Percentiles rank a stretch among this genome's conserved stretches.
phyloP scores from a whole-genome alignment of 1,140 invertebrate genomes.

The Andricus grossulariae region DNA sequence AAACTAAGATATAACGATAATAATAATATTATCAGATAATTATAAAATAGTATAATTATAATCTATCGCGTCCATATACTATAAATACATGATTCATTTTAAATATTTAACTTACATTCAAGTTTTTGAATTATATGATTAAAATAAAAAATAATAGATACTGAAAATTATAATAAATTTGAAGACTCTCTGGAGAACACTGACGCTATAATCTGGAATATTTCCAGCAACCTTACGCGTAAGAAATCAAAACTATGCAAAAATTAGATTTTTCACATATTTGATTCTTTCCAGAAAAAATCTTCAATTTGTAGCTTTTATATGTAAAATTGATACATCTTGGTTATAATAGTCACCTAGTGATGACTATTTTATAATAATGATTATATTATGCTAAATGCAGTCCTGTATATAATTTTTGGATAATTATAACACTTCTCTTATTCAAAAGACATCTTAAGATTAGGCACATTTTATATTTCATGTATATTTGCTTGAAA shows the following conservation, averaged over 20 bases:
- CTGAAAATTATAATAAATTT: background rate
- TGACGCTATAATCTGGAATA: background rate
- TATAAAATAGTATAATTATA: background rate
- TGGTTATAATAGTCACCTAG: too few relatives aligned
- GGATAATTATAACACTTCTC: background rate
- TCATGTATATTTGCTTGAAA: too few relatives aligned
- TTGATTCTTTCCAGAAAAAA: background rate
- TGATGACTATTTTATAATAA: background rate
- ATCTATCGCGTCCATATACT: background rate
- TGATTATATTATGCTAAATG: slow-evolving; percentile 7
- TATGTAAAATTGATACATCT: too few relatives aligned
- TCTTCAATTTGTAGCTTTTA: background rate
- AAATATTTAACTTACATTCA: background rate
- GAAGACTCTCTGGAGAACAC: slow-evolving; percentile 11
- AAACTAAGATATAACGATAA: background rate
- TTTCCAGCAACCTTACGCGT: background rate
- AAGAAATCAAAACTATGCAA: background rate
- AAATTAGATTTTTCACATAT: too few relatives aligned
- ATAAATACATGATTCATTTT: background rate
- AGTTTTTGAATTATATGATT: background rate
- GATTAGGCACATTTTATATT: too few relatives aligned
- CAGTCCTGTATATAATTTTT: slow-evolving; percentile 19
- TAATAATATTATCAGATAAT: background rate
- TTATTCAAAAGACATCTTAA: too few relatives aligned
- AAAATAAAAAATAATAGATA: background rate